phyloP scores from a whole-genome alignment of 2,113 vertebrate genomes.

The Porphyrio hochstetteri region DNA sequence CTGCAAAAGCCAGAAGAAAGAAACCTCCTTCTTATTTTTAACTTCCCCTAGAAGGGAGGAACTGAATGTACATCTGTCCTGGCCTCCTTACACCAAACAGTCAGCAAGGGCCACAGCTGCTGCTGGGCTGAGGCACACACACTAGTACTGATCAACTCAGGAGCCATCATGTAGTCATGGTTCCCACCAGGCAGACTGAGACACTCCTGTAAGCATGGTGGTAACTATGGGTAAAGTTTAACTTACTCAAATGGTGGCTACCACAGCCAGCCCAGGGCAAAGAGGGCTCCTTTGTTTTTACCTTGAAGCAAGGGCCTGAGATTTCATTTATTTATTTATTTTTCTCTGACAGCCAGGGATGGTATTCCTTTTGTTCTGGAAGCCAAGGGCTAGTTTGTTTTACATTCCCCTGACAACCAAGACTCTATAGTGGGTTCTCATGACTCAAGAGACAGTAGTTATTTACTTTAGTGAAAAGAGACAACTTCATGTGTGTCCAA shows the following conservation, averaged over 20 bases:
- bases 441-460: not conserved
- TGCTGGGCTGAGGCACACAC: not conserved
- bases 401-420: not conserved
- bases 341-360: not conserved
- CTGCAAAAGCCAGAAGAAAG: not conserved
- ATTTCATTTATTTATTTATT: not conserved
- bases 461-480: not conserved
- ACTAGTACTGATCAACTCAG: not conserved
- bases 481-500: not conserved
- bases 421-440: not conserved
- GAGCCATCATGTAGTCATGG: not conserved
- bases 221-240: not conserved
- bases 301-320: not conserved
- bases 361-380: not conserved
- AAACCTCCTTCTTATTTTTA: not conserved
- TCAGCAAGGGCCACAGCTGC: not conserved
- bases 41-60: fast-evolving
- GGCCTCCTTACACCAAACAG: not conserved
- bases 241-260: not conserved
- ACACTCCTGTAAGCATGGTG: not conserved
- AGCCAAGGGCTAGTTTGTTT: not conserved
- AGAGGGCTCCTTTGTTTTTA: not conserved
- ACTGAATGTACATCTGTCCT: not conserved
- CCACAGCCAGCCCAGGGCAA: not conserved
- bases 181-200: not conserved